Percentiles rank a stretch among this genome's conserved stretches.
These are phyloP conservation scores for Sebastolobus alascanus DNA, from an alignment of 2,797 vertebrate species.

Conservation along the genomic window DNA sequence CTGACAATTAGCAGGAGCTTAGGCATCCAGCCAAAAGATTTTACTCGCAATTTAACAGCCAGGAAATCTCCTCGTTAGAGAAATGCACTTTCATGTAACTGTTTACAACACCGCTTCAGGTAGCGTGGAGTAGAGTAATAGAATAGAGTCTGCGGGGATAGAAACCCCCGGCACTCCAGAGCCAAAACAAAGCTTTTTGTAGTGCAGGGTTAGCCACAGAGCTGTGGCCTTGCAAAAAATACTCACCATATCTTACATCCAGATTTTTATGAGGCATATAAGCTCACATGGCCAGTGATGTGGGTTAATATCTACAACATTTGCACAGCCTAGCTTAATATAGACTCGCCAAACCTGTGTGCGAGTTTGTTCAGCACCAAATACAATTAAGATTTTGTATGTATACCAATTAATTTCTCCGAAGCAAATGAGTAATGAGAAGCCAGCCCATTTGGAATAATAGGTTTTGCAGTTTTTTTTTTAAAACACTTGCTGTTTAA, in stretches of 20 bases:
- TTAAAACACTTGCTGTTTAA: slow-evolving; percentile 26
- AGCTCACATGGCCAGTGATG: slow-evolving; percentile 27
- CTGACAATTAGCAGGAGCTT: slow-evolving; percentile 52
- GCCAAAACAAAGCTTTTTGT: slow-evolving; percentile 5
- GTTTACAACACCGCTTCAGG: slow-evolving; percentile 14
- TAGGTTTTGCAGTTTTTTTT: slow-evolving; percentile 10
- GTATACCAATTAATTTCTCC: slow-evolving; percentile 25
- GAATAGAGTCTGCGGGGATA: slow-evolving; percentile 1
- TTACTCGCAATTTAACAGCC: slow-evolving; percentile 43
- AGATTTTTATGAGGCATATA: slow-evolving; percentile 27
- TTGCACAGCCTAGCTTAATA: slow-evolving; percentile 28
- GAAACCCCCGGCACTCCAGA: slow-evolving; percentile 1
- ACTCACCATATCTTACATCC: slow-evolving; percentile 5
- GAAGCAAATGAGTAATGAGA: slow-evolving; percentile 25
- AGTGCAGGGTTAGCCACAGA: slow-evolving; percentile 14
- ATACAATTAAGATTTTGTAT: slow-evolving; percentile 29
- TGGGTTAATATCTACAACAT: slow-evolving; percentile 44
- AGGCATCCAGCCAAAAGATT: slow-evolving; percentile 49
- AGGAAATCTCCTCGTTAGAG: slow-evolving; percentile 46
- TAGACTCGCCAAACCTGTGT: neutral
- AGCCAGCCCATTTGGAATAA: slow-evolving; percentile 28
- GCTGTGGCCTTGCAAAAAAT: slow-evolving; percentile 10
- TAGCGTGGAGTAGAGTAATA: neutral
- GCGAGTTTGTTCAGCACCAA: slow-evolving; percentile 30
- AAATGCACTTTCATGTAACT: slow-evolving; percentile 35